Conservation (phyloP, 1,140 invertebrate genomes). For the Trialeurodes vaporariorum region DNA sequence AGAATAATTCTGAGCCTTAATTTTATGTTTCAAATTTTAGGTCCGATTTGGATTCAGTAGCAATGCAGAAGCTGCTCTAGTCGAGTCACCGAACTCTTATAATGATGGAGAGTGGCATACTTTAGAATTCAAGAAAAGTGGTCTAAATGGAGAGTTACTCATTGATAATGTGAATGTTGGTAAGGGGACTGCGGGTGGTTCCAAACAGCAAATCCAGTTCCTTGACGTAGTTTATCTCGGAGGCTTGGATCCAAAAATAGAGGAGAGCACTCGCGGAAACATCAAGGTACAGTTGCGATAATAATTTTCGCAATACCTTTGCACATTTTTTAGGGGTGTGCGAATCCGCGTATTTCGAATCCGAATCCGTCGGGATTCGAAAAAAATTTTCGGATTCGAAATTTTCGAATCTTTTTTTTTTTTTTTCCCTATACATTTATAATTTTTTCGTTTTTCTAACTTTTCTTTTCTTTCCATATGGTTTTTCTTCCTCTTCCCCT, state of each 20-base stretch:
- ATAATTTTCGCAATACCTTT: too few species aligned
- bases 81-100: constrained; percentile 44
- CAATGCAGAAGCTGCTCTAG: constrained; percentile 49
- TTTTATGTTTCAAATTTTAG: constrained; percentile 30
- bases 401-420: too few species aligned
- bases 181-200: constrained; percentile 41
- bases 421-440: too few species aligned
- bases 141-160: constrained; percentile 46
- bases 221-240: constrained; percentile 66
- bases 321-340: too few species aligned
- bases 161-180: constrained; percentile 49
- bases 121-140: constrained; percentile 45
- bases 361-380: too few species aligned
- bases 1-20: too few species aligned
- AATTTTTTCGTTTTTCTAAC: too few species aligned
- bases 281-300: neutral
- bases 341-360: too few species aligned
- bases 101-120: constrained; percentile 84
- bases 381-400: too few species aligned
- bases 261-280: neutral
- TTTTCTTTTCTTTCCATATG: too few species aligned
- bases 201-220: constrained; percentile 46
- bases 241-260: constrained; percentile 36
- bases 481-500: too few species aligned
- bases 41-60: constrained; percentile 59